Conservation (phyloP, 2,888 invertebrate genomes). For the Notodonta dromedarius region DNA sequence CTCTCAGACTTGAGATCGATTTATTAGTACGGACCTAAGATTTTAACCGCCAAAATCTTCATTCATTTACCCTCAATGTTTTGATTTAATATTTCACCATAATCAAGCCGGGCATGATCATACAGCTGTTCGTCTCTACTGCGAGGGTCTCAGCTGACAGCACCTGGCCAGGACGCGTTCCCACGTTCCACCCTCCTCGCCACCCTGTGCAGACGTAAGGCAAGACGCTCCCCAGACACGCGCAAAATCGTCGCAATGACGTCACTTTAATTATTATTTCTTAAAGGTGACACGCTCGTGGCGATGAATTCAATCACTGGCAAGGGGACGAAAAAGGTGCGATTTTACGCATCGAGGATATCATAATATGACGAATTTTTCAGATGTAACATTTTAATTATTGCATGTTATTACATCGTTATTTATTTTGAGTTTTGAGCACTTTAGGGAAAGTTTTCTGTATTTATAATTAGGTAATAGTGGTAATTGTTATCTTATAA, state of each 20-base stretch:
- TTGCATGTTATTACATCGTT: too few relatives aligned
- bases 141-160: conserved; percentile 57
- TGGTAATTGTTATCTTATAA: too few relatives aligned
- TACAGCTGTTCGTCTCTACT: conserved; percentile 60
- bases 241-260: conserved; percentile 48
- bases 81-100: conserved; percentile 21
- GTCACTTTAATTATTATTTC: conserved; percentile 50
- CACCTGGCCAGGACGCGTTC: conserved; percentile 78
- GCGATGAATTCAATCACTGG: conserved; percentile 50
- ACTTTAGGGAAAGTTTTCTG: too few relatives aligned
- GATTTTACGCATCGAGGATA: neutral
- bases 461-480: too few relatives aligned
- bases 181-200: conserved; percentile 68
- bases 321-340: conserved; percentile 3
- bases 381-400: neutral
- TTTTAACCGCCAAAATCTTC: neutral
- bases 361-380: neutral
- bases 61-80: neutral
- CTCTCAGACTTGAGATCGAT: too few relatives aligned
- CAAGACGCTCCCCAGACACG: conserved; percentile 42
- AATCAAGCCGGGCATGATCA: conserved; percentile 28
- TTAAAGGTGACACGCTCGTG: conserved; percentile 57
- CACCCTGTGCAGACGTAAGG: conserved; percentile 50
- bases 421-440: too few relatives aligned
- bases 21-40: neutral